These are phyloP conservation scores for Xylophagus ater DNA, from an alignment of 2,888 invertebrate genomes.

Conservation along the genomic window DNA sequence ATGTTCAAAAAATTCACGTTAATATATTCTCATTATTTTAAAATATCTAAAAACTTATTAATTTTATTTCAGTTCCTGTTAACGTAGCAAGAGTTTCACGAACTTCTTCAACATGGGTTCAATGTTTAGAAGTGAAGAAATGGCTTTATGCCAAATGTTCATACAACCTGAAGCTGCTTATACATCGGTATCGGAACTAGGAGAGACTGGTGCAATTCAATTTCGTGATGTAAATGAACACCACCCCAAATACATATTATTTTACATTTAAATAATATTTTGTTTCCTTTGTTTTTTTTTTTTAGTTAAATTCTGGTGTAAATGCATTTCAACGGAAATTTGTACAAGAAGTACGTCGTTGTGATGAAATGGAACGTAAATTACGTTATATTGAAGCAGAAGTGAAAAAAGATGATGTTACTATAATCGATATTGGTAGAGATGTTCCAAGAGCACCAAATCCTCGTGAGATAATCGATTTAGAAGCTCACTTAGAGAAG, in stretches of 20 bases:
- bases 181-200: constrained; percentile 84
- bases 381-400: constrained; percentile 68
- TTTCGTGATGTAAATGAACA: constrained; percentile 72
- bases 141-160: constrained; percentile 88
- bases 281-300: constrained; percentile 15
- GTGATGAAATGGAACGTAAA: constrained; percentile 76
- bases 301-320: constrained; percentile 62
- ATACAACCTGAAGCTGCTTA: constrained; percentile 94
- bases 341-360: constrained; percentile 70
- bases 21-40: too few species aligned
- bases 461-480: constrained; percentile 66
- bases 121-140: constrained; percentile 82
- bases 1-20: too few species aligned
- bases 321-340: constrained; percentile 77
- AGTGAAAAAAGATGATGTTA: constrained; percentile 61
- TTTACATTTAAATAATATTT: neutral
- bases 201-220: constrained; percentile 87
- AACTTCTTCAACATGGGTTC: constrained; percentile 56
- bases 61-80: too few species aligned
- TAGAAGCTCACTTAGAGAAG: constrained; percentile 82
- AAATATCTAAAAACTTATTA: too few species aligned
- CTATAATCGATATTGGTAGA: constrained; percentile 52
- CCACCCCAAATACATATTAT: neutral
- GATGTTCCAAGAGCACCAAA: constrained; percentile 56
- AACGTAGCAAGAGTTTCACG: too few species aligned